Evolutionary conservation across 2,797 vertebrate species (phyloP).

Genomic region (Rhodeus uyekii): DNA sequence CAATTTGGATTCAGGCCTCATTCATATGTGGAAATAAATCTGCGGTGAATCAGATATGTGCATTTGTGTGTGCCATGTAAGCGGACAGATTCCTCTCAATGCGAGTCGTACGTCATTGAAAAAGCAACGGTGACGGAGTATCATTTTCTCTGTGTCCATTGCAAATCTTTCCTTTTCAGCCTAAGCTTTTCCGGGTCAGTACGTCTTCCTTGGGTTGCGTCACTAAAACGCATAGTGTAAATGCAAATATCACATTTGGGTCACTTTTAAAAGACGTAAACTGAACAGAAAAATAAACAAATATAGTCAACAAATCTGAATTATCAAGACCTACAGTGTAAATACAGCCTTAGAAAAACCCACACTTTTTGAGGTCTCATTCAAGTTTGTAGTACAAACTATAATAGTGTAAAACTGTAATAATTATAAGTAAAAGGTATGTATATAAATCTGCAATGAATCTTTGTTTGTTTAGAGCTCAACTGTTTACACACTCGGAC

Average conservation of each 20-base stretch:
- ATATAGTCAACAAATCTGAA: not conserved
- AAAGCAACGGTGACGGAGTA: not conserved
- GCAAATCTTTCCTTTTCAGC: not conserved
- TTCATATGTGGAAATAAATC: too few relatives aligned
- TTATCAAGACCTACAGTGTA: not conserved
- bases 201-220: not conserved
- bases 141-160: not conserved
- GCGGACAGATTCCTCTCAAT: not conserved
- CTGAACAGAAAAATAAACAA: not conserved
- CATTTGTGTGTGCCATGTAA: not conserved
- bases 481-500: slow-evolving; percentile 23
- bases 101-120: not conserved
- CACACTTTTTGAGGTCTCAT: not conserved
- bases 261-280: not conserved
- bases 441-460: not conserved
- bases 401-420: not conserved
- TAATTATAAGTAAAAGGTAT: not conserved
- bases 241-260: not conserved
- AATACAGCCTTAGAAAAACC: not conserved
- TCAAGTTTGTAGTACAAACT: not conserved
- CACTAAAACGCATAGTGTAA: not conserved
- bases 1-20: not conserved
- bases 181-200: not conserved
- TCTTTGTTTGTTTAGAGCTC: not conserved
- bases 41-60: not conserved